Evolutionary conservation across 2,113 vertebrate species (phyloP).

Genomic region (Campylorhamphus procurvoides): DNA sequence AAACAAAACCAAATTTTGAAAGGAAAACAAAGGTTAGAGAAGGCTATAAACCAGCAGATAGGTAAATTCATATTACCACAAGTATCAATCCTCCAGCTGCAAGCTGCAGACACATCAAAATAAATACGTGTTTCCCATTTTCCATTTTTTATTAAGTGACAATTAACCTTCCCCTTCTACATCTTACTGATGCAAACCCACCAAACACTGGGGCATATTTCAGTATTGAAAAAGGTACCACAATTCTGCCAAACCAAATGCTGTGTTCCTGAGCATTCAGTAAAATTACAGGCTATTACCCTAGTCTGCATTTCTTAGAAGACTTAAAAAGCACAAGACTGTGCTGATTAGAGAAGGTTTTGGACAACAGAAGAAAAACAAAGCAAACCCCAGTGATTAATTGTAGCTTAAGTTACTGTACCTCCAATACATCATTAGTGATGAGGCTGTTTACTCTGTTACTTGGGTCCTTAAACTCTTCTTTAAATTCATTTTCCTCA

Average conservation of each 20-base stretch:
- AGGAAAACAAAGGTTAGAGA: neutral
- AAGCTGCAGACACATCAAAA: neutral
- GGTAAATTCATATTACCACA: neutral
- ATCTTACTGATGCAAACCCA: neutral
- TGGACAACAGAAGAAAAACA: neutral
- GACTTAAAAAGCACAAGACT: neutral
- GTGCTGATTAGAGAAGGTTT: neutral
- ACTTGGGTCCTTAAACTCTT: conserved; percentile 77
- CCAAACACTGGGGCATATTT: neutral
- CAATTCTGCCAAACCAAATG: neutral
- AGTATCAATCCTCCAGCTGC: neutral
- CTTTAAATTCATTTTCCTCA: conserved; percentile 52
- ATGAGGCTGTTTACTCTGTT: conserved; percentile 76
- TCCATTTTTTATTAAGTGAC: neutral
- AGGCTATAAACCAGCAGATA: neutral
- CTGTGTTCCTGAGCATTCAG: neutral
- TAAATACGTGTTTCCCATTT: neutral
- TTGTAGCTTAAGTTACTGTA: conserved; percentile 40
- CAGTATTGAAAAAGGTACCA: neutral
- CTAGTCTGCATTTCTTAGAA: neutral
- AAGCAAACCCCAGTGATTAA: neutral
- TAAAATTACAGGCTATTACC: neutral
- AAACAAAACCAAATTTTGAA: neutral
- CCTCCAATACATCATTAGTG: conserved; percentile 78
- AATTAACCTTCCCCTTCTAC: neutral